Conservation (phyloP, 23 tunicate genomes). For the Halocynthia roretzi region DNA sequence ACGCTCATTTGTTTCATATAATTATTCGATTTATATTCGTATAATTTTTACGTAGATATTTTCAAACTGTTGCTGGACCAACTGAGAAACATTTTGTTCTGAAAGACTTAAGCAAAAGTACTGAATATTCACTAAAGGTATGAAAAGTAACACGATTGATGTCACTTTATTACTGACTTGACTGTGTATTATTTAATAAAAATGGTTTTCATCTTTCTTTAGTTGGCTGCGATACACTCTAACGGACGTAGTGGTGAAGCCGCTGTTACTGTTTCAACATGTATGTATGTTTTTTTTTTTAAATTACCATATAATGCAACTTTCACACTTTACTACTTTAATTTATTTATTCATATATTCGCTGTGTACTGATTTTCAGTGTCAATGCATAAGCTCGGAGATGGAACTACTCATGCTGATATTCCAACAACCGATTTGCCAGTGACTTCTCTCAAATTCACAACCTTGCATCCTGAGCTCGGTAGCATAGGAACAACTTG, state of each 20-base stretch:
- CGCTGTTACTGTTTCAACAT: constrained; percentile 9
- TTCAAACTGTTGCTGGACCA: background rate
- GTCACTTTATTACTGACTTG: background rate
- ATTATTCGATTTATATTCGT: too few species aligned
- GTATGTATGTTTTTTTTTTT: background rate
- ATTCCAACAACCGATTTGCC: too few species aligned
- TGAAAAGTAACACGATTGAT: background rate
- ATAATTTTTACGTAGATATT: constrained; percentile 1
- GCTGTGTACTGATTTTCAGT: too few species aligned
- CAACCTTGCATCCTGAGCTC: too few species aligned
- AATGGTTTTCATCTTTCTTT: background rate
- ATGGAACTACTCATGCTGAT: too few species aligned
- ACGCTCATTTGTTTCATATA: too few species aligned
- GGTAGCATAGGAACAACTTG: too few species aligned
- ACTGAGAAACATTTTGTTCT: background rate
- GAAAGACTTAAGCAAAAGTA: constrained; percentile 3
- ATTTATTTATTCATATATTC: too few species aligned
- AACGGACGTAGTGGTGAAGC: constrained; percentile 11
- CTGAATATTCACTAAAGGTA: constrained; percentile 18
- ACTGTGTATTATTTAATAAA: background rate
- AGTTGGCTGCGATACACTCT: constrained; percentile 12
- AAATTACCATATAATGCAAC: too few species aligned
- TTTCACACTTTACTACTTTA: too few species aligned
- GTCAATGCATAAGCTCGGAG: too few species aligned
- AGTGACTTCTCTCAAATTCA: too few species aligned